phyloP scores from a whole-genome alignment of 2,888 invertebrate genomes.

The Odontothrips loti region DNA sequence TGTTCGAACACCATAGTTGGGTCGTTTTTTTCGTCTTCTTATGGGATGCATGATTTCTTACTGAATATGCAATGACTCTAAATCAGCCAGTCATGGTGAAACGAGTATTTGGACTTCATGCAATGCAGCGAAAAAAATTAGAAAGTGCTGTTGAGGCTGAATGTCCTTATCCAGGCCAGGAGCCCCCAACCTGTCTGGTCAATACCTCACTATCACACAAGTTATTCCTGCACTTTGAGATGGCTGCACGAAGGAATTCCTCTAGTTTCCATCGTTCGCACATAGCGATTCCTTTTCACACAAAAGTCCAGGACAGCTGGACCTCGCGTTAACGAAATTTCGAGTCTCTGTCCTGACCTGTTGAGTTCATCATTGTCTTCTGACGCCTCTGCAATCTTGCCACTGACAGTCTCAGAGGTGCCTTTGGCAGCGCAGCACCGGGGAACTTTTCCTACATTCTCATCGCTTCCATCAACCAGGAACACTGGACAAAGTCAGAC shows the following conservation, averaged over 20 bases:
- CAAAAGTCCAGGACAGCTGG: not conserved
- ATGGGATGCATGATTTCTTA: constrained; percentile 54
- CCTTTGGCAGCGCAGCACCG: not conserved
- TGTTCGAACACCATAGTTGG: constrained; percentile 70
- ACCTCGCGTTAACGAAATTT: not conserved
- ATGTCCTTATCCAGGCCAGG: not conserved
- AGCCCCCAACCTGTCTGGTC: not conserved
- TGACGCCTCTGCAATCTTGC: not conserved
- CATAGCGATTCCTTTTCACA: not conserved
- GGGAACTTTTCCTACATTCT: too few relatives aligned
- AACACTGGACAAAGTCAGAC: too few relatives aligned
- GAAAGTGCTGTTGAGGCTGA: not conserved
- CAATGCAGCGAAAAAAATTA: not conserved
- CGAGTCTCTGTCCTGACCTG: not conserved
- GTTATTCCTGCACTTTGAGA: not conserved
- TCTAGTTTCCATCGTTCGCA: not conserved
- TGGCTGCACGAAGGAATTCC: too few relatives aligned
- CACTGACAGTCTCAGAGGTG: not conserved
- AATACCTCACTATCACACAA: not conserved
- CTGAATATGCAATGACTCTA: not conserved
- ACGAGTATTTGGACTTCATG: not conserved
- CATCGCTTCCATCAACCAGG: too few relatives aligned
- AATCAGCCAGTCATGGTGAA: not conserved
- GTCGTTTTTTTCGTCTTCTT: constrained; percentile 64
- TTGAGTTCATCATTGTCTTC: not conserved